Evolutionary conservation across 2,113 vertebrate species (phyloP).

Genomic region (Aleadryas rufinucha): DNA sequence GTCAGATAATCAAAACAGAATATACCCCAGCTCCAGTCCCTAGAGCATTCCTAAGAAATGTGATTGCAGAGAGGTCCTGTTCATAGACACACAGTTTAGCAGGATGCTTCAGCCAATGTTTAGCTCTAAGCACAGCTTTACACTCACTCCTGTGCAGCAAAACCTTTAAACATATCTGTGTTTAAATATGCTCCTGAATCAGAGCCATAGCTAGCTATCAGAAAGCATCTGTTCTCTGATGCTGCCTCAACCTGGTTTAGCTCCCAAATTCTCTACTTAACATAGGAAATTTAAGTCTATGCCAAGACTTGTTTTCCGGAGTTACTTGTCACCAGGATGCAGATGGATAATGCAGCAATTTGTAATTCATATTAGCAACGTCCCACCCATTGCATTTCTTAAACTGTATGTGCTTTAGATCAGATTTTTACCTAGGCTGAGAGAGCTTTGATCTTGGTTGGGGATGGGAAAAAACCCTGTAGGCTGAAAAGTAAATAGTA

Average conservation of each 20-base stretch:
- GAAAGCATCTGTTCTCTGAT: conserved; percentile 35
- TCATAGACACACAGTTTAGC: background rate
- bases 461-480: background rate
- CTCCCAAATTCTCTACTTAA: conserved; percentile 18
- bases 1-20: background rate
- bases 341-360: conserved; percentile 17
- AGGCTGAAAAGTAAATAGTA: background rate
- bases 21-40: background rate
- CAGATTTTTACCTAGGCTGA: background rate
- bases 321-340: background rate
- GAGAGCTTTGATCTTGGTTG: background rate
- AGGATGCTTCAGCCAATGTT: background rate
- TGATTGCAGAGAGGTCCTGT: background rate
- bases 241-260: background rate
- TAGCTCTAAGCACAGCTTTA: background rate
- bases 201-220: conserved; percentile 2
- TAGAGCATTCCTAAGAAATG: background rate
- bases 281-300: background rate
- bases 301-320: conserved; percentile 30
- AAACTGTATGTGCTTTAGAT: background rate
- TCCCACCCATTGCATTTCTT: background rate
- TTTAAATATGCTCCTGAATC: conserved; percentile 15
- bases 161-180: background rate
- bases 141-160: background rate
- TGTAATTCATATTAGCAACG: background rate